Conservation (phyloP, 2,797 vertebrate genomes). For the Trichosurus vulpecula region DNA sequence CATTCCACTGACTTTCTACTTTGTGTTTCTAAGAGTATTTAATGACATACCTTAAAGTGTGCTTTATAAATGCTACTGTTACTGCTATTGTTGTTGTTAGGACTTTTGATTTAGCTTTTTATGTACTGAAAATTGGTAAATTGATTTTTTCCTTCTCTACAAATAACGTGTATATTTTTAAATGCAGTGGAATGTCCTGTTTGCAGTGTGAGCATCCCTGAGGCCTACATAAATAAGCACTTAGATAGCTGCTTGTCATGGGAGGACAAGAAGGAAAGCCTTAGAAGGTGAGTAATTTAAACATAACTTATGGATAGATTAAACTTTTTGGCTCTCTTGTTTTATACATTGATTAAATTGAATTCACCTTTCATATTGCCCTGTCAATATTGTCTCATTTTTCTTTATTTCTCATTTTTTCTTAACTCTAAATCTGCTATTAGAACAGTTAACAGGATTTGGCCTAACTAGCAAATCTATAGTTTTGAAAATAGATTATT, state of each 20-base stretch:
- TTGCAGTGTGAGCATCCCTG: slow-evolving; percentile 88
- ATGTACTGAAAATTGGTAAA: not conserved
- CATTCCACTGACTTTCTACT: not conserved
- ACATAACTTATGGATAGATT: rapidly evolving
- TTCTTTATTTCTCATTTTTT: slow-evolving; percentile 2
- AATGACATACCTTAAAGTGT: not conserved
- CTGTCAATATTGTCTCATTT: not conserved
- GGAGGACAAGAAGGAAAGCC: slow-evolving; percentile 93
- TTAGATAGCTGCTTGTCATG: slow-evolving; percentile 92
- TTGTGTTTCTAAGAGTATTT: slow-evolving; percentile 30
- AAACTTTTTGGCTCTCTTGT: not conserved
- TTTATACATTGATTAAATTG: not conserved
- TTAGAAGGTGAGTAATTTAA: slow-evolving; percentile 88
- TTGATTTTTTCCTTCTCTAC: slow-evolving; percentile 22
- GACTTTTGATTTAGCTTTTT: slow-evolving; percentile 43
- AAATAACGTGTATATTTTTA: slow-evolving; percentile 55
- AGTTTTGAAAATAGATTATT: slow-evolving; percentile 44
- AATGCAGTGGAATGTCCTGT: slow-evolving; percentile 94
- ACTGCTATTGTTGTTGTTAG: not conserved
- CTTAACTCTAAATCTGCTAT: not conserved
- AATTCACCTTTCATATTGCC: not conserved
- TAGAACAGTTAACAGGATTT: not conserved
- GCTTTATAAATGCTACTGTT: not conserved
- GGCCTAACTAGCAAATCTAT: slow-evolving; percentile 30
- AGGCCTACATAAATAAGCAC: slow-evolving; percentile 93